Evolutionary conservation across 2,888 invertebrate genomes (phyloP).

Genomic region (Apamea monoglypha): DNA sequence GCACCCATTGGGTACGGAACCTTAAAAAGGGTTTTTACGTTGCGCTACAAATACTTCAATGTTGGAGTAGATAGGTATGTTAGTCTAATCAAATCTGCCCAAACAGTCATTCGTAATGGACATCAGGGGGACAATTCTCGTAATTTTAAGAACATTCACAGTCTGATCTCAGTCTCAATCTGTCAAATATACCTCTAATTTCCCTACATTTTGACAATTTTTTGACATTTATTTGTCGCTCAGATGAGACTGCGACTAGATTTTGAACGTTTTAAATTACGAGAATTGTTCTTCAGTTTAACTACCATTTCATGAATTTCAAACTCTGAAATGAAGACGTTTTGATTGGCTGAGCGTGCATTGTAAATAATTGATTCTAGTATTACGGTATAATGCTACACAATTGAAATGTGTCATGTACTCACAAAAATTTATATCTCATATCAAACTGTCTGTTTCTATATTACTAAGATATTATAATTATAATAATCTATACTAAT

Average conservation of each 20-base stretch:
- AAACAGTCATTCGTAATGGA: neutral
- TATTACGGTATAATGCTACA: neutral
- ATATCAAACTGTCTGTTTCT: neutral
- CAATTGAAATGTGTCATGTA: neutral
- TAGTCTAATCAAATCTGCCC: neutral
- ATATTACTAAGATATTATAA: no score
- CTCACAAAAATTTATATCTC: neutral
- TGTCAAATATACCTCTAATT: no score
- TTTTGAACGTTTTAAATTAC: no score
- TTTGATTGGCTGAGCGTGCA: neutral
- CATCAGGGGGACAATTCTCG: no score
- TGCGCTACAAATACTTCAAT: neutral
- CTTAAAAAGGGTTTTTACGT: neutral
- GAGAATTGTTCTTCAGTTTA: no score
- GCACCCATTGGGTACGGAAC: neutral
- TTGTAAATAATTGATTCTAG: neutral
- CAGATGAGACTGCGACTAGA: no score
- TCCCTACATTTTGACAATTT: no score
- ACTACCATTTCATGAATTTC: neutral
- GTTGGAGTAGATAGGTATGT: neutral
- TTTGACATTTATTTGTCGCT: no score
- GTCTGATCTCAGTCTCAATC: no score
- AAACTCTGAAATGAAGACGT: neutral
- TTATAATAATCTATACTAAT: no score
- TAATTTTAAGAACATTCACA: no score